Conservation (phyloP, 2,113 vertebrate genomes). For the Melanerpes aurifrons region DNA sequence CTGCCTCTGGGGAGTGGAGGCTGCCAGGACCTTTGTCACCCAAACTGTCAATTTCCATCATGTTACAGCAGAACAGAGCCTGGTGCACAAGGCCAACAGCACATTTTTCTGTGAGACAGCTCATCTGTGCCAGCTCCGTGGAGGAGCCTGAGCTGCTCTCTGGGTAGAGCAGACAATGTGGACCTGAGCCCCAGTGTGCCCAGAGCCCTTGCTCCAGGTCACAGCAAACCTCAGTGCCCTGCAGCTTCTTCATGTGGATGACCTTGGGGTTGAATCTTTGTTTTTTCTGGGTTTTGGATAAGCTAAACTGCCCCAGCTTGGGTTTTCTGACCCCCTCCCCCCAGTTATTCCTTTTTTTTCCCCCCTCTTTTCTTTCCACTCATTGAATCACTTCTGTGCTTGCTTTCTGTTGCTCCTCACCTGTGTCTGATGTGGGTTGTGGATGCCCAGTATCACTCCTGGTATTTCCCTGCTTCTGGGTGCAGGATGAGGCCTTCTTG, state of each 20-base stretch:
- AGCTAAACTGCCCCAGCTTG: background rate
- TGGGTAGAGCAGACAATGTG: background rate
- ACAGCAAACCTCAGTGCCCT: too few relatives aligned
- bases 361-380: background rate
- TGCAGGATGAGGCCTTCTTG: background rate
- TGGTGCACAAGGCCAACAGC: background rate
- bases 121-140: background rate
- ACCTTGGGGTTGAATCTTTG: background rate
- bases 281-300: too few relatives aligned
- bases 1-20: background rate
- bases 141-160: background rate
- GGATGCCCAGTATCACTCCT: background rate
- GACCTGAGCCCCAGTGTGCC: background rate
- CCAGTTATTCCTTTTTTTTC: background rate
- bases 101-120: background rate
- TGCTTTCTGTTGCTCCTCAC: background rate
- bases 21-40: background rate
- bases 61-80: fast-evolving
- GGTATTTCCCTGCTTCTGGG: fast-evolving
- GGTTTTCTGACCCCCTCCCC: background rate
- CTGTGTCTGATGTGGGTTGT: fast-evolving
- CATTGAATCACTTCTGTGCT: background rate
- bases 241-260: background rate
- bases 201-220: too few relatives aligned
- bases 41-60: background rate